A percentile compares a stretch with the other conserved stretches of the same genome.
Evolutionary conservation across 2,888 invertebrate species (phyloP).

Genomic region (Corythucha ciliata): DNA sequence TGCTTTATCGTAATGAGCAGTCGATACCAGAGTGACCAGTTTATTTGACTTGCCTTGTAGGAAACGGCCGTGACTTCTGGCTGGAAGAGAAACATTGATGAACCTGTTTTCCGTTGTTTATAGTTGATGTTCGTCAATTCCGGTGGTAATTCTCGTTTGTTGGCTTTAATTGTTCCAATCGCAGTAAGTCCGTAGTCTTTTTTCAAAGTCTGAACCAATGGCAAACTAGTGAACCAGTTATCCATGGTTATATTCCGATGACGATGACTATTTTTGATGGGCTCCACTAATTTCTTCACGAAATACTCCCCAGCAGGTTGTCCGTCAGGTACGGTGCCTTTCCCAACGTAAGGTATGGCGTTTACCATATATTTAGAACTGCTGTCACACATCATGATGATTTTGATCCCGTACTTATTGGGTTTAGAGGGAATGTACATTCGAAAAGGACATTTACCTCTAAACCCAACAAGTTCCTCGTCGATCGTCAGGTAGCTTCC

Average conservation of each 20-base stretch:
- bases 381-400: conserved; percentile 21
- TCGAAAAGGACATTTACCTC: conserved; percentile 31
- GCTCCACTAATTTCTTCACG: conserved; percentile 13
- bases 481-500: conserved; percentile 32
- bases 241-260: conserved; percentile 13
- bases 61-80: no score
- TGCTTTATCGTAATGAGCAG: no score
- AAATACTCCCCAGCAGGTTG: conserved; percentile 18
- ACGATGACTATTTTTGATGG: conserved; percentile 12
- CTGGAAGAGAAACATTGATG: no score
- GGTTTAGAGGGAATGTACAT: conserved; percentile 35
- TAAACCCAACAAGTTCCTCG: conserved; percentile 33
- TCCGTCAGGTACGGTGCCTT: conserved; percentile 11
- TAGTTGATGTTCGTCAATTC: no score
- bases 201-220: no score
- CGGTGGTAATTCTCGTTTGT: no score
- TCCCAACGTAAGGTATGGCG: conserved; percentile 22
- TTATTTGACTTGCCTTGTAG: no score
- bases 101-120: no score
- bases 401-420: conserved; percentile 34
- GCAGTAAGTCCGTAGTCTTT: no score
- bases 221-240: conserved; percentile 22
- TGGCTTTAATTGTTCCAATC: no score
- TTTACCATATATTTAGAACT: conserved; percentile 21
- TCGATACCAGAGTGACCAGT: no score